Percentiles rank a stretch among this genome's conserved stretches.
phyloP scores from a whole-genome alignment of 2,113 vertebrate species.

The Actenoides hombroni region DNA sequence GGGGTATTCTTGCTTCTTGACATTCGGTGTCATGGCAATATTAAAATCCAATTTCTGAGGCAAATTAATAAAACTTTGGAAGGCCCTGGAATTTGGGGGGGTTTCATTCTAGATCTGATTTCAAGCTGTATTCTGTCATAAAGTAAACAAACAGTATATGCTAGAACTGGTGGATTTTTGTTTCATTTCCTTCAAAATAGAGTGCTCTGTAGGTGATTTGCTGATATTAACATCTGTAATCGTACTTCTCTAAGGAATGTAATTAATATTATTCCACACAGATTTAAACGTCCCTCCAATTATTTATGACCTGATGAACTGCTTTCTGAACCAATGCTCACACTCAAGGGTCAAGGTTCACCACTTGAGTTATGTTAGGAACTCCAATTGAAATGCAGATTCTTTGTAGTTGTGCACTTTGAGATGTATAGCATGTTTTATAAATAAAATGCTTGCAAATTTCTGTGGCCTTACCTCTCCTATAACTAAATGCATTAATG shows the following conservation, averaged over 20 bases:
- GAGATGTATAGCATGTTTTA: neutral
- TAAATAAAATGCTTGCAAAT: neutral
- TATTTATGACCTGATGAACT: slow-evolving; percentile 47
- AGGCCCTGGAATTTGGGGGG: neutral
- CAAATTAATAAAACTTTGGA: neutral
- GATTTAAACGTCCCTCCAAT: neutral
- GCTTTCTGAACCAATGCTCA: neutral
- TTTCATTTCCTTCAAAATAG: neutral
- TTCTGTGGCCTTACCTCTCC: neutral
- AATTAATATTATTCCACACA: slow-evolving; percentile 15
- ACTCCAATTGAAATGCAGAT: neutral
- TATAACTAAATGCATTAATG: neutral
- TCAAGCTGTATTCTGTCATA: neutral
- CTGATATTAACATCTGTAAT: slow-evolving; percentile 29
- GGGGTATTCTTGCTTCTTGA: fast-evolving
- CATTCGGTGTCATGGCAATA: fast-evolving
- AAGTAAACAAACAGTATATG: neutral
- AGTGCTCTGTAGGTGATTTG: neutral
- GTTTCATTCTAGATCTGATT: neutral
- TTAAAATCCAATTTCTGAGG: neutral
- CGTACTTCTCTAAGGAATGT: slow-evolving; percentile 19
- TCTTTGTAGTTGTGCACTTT: neutral
- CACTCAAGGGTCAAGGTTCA: slow-evolving; percentile 24
- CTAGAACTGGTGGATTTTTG: neutral
- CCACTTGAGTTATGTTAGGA: neutral